Evolutionary conservation across 2,888 invertebrate genomes (phyloP).

Genomic region (Diarsia rubi): DNA sequence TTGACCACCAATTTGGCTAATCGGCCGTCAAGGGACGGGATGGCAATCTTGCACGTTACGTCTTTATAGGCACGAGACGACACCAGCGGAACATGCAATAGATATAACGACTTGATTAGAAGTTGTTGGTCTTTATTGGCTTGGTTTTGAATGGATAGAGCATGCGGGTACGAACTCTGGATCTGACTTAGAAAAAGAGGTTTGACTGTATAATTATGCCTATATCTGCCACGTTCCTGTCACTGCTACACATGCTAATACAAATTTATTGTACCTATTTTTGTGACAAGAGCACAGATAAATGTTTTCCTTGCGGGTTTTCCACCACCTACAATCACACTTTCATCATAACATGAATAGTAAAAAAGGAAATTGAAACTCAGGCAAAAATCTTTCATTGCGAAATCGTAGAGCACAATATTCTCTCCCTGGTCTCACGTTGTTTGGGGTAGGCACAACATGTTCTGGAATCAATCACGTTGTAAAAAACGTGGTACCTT

Average conservation of each 20-base stretch:
- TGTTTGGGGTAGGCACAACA: background rate
- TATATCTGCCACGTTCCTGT: background rate
- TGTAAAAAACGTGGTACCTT: background rate
- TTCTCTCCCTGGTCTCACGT: background rate
- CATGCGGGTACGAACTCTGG: conserved; percentile 1
- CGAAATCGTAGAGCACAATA: background rate
- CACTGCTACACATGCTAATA: background rate
- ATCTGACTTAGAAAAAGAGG: conserved; percentile 7
- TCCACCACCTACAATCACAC: background rate
- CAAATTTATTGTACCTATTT: background rate
- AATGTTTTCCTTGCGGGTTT: background rate
- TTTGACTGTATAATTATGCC: background rate
- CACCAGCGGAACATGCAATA: conserved; percentile 55
- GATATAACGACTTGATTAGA: conserved; percentile 39
- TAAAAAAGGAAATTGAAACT: background rate
- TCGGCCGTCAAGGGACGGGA: conserved; percentile 57
- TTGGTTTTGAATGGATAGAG: conserved; percentile 28
- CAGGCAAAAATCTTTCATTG: background rate
- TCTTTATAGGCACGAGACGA: conserved; percentile 46
- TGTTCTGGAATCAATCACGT: background rate
- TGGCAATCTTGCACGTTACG: conserved; percentile 53
- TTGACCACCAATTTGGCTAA: conserved; percentile 64
- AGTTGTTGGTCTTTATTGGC: conserved; percentile 39
- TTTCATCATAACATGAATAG: background rate
- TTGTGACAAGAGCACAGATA: background rate